Evolutionary conservation across 1,140 invertebrate species (phyloP).

Genomic region (Lucilia cuprina): DNA sequence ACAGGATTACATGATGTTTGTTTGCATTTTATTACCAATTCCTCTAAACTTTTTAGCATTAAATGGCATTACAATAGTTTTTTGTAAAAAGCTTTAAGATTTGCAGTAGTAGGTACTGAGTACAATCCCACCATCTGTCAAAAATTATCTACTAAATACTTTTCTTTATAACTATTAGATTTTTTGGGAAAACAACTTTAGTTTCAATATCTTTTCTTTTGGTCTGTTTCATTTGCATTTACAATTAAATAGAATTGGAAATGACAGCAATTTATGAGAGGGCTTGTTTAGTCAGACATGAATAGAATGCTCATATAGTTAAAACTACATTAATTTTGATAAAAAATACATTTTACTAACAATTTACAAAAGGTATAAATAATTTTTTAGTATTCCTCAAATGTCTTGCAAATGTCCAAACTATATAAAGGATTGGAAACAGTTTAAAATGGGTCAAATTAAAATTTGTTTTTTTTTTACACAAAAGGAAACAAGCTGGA

Average conservation of each 20-base stretch:
- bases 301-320: neutral
- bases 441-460: too few species aligned
- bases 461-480: too few species aligned
- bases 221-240: neutral
- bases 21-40: neutral
- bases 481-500: too few species aligned
- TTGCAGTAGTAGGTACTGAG: neutral
- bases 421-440: too few species aligned
- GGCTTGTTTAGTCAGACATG: neutral
- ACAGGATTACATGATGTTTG: neutral
- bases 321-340: too few species aligned
- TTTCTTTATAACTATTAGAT: neutral
- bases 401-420: too few species aligned
- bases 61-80: conserved; percentile 7
- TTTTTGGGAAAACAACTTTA: neutral
- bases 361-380: too few species aligned
- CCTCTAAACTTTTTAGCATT: neutral
- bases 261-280: conserved; percentile 11
- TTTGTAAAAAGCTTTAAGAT: neutral
- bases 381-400: too few species aligned
- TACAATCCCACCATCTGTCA: conserved; percentile 12
- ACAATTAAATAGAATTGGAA: neutral
- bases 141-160: conserved; percentile 15
- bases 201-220: neutral
- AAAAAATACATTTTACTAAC: too few species aligned